These are phyloP conservation scores for Cataglyphis hispanica DNA, from an alignment of 1,140 invertebrate species.

Conservation along the genomic window DNA sequence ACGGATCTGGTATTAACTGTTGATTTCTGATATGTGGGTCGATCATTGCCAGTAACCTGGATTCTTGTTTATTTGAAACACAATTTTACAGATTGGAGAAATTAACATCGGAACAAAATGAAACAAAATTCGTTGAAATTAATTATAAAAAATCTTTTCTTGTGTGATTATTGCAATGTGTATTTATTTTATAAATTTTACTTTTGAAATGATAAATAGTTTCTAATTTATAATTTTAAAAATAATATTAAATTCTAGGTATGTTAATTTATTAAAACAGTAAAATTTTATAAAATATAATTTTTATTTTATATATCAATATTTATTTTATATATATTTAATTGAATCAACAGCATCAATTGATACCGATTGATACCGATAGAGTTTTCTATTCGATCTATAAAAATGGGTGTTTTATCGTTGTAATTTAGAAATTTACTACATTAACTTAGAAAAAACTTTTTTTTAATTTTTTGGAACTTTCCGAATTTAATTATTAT, in stretches of 20 bases:
- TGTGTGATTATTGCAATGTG: not conserved
- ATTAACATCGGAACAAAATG: slow-evolving; percentile 21
- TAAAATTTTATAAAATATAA: not conserved
- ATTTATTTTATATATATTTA: not conserved
- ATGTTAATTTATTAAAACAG: not conserved
- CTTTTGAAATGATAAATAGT: not conserved
- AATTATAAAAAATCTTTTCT: slow-evolving; percentile 1
- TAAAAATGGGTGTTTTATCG: not conserved
- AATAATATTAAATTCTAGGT: not conserved
- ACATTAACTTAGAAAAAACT: not conserved
- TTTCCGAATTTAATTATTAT: not conserved
- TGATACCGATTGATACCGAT: not conserved
- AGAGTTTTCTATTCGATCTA: not conserved
- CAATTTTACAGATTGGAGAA: slow-evolving; percentile 11
- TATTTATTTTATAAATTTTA: not conserved
- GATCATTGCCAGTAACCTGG: slow-evolving; percentile 34
- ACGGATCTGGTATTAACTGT: slow-evolving; percentile 41
- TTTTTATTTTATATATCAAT: not conserved
- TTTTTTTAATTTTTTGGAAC: not conserved
- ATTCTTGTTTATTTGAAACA: slow-evolving; percentile 27
- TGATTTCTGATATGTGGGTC: slow-evolving; percentile 47
- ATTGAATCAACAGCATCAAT: not conserved
- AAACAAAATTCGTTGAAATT: slow-evolving; percentile 4
- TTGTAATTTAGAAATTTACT: not conserved
- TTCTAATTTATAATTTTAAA: not conserved